Conservation (phyloP, 2,797 vertebrate genomes). For the Glossophaga mutica region DNA sequence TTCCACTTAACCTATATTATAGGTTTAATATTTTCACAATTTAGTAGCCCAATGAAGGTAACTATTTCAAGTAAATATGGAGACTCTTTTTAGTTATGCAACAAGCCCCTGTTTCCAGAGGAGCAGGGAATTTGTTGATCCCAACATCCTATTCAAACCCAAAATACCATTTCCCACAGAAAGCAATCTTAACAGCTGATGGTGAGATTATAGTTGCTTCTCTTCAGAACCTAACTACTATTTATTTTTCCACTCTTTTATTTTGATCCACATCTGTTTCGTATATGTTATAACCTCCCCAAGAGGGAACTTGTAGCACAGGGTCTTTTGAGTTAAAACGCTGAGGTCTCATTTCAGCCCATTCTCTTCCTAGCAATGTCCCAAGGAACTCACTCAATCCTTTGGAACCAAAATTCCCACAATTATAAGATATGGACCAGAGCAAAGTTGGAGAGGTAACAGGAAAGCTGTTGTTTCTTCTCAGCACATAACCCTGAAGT, state of each 20-base stretch:
- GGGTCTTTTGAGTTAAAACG: background rate
- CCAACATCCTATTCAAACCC: background rate
- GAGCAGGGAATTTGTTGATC: background rate
- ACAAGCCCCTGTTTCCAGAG: background rate
- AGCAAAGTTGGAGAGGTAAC: background rate
- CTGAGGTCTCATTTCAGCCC: background rate
- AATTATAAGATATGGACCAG: background rate
- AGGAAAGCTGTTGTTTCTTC: background rate
- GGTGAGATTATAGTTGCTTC: background rate
- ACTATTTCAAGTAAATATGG: background rate
- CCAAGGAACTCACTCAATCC: background rate
- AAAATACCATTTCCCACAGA: constrained; percentile 51
- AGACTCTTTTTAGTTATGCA: background rate
- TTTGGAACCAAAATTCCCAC: background rate
- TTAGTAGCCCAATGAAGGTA: background rate
- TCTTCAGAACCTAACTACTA: constrained; percentile 24
- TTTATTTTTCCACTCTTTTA: constrained; percentile 62
- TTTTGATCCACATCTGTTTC: constrained; percentile 70
- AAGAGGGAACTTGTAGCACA: background rate
- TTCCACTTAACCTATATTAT: background rate
- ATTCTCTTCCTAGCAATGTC: background rate
- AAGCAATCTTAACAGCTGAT: constrained; percentile 24
- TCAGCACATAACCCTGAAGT: too few species aligned
- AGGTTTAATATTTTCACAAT: background rate
- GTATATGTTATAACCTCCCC: constrained; percentile 46